Conservation (phyloP, 2,113 vertebrate genomes). For the Dicaeum eximium region DNA sequence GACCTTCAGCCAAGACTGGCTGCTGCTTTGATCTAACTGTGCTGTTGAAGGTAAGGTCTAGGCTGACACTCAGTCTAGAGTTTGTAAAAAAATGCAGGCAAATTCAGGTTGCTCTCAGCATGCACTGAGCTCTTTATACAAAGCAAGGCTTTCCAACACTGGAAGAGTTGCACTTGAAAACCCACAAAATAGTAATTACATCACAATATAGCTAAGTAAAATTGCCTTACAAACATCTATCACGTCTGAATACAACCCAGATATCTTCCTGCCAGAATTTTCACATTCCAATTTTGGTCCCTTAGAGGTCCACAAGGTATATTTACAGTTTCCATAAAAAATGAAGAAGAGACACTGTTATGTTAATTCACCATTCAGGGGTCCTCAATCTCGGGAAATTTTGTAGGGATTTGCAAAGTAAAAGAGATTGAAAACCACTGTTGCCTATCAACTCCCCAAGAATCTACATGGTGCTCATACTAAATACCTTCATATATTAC, state of each 20-base stretch:
- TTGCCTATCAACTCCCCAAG: neutral
- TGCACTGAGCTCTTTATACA: neutral
- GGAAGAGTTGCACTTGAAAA: neutral
- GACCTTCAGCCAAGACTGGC: neutral
- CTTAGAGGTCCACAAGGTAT: neutral
- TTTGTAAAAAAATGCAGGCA: neutral
- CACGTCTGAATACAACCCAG: neutral
- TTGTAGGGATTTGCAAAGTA: neutral
- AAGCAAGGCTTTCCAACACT: neutral
- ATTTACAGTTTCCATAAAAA: neutral
- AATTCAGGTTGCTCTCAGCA: neutral
- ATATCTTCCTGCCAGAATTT: neutral
- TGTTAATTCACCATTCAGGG: neutral
- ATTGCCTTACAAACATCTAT: neutral
- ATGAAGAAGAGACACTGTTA: neutral
- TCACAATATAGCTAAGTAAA: neutral
- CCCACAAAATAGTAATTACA: neutral
- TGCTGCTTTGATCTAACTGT: neutral
- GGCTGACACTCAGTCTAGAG: neutral
- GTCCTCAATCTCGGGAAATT: neutral
- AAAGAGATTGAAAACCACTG: constrained; percentile 4
- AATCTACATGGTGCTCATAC: neutral
- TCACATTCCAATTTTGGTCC: neutral
- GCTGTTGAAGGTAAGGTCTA: neutral
- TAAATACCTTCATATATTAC: constrained; percentile 18